Evolutionary conservation across 2,888 invertebrate genomes (phyloP).

Genomic region (Metopia argyrocephala): DNA sequence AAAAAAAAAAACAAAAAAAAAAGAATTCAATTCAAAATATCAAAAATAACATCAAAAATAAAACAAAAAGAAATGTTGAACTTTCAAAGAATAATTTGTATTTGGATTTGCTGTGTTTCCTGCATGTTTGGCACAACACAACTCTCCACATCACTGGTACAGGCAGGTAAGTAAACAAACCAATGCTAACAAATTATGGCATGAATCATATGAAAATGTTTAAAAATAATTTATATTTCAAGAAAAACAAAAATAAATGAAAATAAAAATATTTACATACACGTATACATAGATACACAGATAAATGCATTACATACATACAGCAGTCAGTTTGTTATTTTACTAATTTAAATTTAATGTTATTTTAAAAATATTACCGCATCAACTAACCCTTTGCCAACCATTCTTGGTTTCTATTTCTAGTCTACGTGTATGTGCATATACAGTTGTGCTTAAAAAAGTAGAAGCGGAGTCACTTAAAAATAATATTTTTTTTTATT

Average conservation of each 20-base stretch:
- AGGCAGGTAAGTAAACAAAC: constrained; percentile 61
- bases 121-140: constrained; percentile 65
- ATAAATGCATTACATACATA: too few species aligned
- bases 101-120: constrained; percentile 67
- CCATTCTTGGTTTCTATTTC: not conserved
- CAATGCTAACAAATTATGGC: not conserved
- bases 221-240: not conserved
- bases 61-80: constrained; percentile 63
- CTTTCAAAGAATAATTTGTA: constrained; percentile 65
- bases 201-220: not conserved
- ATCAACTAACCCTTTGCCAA: not conserved
- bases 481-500: too few species aligned
- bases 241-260: too few species aligned
- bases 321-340: too few species aligned
- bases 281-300: too few species aligned
- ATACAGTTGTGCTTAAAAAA: too few species aligned
- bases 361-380: too few species aligned
- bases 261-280: too few species aligned
- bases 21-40: not conserved
- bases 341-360: too few species aligned
- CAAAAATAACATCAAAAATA: not conserved
- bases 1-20: constrained; percentile 4
- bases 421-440: too few species aligned
- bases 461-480: too few species aligned
- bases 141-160: constrained; percentile 56